Percentiles rank a stretch among this genome's conserved stretches.
These are phyloP conservation scores for Phrynosoma platyrhinos DNA, from an alignment of 2,113 vertebrate species.

Conservation along the genomic window DNA sequence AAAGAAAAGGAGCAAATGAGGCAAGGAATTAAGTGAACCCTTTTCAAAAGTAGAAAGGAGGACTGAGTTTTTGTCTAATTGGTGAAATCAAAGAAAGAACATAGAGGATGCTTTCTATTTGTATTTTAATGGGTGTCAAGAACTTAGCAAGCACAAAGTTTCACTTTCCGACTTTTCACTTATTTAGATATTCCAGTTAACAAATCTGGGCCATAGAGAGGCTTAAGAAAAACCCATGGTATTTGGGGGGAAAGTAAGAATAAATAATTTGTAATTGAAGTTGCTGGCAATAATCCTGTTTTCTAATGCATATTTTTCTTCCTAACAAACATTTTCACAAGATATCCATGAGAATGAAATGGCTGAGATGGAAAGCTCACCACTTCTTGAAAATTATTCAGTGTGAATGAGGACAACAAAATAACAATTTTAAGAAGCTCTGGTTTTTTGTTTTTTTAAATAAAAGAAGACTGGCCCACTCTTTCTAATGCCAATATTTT, in stretches of 20 bases:
- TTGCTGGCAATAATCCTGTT: neutral
- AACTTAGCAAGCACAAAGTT: neutral
- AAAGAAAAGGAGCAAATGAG: neutral
- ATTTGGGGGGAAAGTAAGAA: neutral
- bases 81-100: conserved; percentile 14
- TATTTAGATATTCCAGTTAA: neutral
- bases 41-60: neutral
- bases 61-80: neutral
- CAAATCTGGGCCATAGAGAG: neutral
- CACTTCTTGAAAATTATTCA: neutral
- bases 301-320: neutral
- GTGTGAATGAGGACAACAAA: conserved; percentile 36
- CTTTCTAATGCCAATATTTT: conserved; percentile 20
- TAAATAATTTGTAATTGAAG: neutral
- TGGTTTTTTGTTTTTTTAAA: neutral
- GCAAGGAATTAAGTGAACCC: neutral
- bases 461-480: neutral
- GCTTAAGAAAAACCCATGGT: neutral
- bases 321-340: neutral
- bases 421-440: neutral
- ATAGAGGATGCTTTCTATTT: neutral
- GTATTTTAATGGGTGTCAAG: conserved; percentile 6
- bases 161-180: neutral
- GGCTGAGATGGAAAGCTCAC: neutral
- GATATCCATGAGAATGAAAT: neutral